A percentile compares a stretch with the other conserved stretches of the same genome.
Evolutionary conservation across 2,888 invertebrate species (phyloP).

Genomic region (Heliconius hortense): DNA sequence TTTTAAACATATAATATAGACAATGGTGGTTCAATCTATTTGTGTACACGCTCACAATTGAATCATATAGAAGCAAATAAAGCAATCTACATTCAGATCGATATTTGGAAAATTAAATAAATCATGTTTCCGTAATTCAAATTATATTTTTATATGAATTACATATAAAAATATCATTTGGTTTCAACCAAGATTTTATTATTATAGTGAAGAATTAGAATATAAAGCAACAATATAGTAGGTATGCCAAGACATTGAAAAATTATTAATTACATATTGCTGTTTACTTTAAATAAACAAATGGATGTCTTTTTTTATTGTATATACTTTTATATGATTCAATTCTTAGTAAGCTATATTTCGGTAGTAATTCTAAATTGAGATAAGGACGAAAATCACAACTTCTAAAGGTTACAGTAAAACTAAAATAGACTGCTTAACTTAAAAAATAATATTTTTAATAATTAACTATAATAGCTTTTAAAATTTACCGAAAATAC

Average conservation of each 20-base stretch:
- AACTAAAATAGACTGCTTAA: slow-evolving; percentile 16
- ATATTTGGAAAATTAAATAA: background rate
- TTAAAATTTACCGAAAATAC: slow-evolving; percentile 6
- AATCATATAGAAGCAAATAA: slow-evolving; percentile 2
- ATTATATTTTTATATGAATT: background rate
- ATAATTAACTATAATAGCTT: slow-evolving; percentile 13
- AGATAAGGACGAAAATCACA: slow-evolving; percentile 8
- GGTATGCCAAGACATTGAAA: background rate
- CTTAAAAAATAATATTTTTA: slow-evolving; percentile 15
- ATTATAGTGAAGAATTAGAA: background rate
- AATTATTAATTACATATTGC: background rate
- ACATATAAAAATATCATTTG: background rate
- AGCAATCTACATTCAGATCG: background rate
- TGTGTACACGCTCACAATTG: slow-evolving; percentile 7
- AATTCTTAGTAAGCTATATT: slow-evolving; percentile 17
- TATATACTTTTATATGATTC: slow-evolving; percentile 1
- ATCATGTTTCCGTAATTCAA: background rate
- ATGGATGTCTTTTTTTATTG: background rate
- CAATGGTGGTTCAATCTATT: slow-evolving; percentile 6
- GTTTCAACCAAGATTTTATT: background rate
- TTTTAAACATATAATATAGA: background rate
- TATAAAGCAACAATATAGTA: background rate
- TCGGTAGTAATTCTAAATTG: slow-evolving; percentile 17
- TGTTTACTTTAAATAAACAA: too few relatives aligned
- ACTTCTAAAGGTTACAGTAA: slow-evolving; percentile 10